phyloP scores from a whole-genome alignment of 2,113 vertebrate species.

The Poeciliopsis prolifica region DNA sequence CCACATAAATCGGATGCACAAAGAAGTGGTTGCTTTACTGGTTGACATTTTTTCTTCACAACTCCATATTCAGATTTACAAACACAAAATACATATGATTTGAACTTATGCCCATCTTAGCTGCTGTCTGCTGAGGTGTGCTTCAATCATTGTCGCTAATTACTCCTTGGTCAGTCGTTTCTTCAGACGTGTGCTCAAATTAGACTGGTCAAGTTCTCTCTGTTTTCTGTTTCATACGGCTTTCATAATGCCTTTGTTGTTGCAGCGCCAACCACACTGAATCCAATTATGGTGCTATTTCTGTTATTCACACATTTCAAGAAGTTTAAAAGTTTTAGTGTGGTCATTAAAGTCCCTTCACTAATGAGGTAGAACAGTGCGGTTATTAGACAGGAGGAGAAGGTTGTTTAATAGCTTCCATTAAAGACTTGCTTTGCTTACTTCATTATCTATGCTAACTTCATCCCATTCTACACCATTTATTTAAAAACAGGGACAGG shows the following conservation, averaged over 20 bases:
- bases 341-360: slow-evolving; percentile 62
- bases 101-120: not conserved
- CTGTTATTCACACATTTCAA: slow-evolving; percentile 55
- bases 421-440: slow-evolving; percentile 73
- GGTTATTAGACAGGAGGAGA: slow-evolving; percentile 70
- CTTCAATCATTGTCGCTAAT: too few relatives aligned
- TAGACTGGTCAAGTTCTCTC: slow-evolving; percentile 4
- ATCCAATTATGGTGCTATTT: slow-evolving; percentile 63
- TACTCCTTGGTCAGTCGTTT: not conserved
- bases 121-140: not conserved
- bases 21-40: not conserved
- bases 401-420: slow-evolving; percentile 75
- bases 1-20: not conserved
- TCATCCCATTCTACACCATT: slow-evolving; percentile 52
- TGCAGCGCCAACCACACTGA: slow-evolving; percentile 24
- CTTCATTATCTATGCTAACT: slow-evolving; percentile 71
- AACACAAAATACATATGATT: not conserved
- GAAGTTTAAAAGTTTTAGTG: slow-evolving; percentile 68
- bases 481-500: slow-evolving; percentile 61
- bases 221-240: slow-evolving; percentile 33
- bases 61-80: not conserved
- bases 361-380: slow-evolving; percentile 76
- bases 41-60: not conserved
- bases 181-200: too few relatives aligned
- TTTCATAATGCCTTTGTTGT: slow-evolving; percentile 29